Conservation (phyloP, 2,113 vertebrate genomes). For the Oryzias melastigma region DNA sequence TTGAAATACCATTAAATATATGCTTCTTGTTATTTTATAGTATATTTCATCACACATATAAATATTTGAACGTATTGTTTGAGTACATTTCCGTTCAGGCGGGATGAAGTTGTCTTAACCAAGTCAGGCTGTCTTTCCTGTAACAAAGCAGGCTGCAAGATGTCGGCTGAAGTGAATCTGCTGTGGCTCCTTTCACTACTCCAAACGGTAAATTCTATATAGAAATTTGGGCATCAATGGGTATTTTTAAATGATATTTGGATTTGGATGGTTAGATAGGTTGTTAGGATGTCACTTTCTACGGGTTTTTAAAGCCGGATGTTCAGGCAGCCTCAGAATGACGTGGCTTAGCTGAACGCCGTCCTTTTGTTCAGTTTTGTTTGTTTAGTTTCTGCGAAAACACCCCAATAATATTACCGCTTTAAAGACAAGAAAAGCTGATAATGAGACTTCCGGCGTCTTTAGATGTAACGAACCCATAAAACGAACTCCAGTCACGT, state of each 20-base stretch:
- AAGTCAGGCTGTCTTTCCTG: conserved; percentile 32
- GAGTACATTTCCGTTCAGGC: conserved; percentile 10
- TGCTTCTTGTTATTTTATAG: not conserved
- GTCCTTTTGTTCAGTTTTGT: too few species aligned
- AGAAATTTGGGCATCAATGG: not conserved
- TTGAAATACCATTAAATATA: not conserved
- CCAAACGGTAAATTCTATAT: conserved; percentile 80
- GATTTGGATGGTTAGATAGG: not conserved
- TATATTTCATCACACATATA: not conserved
- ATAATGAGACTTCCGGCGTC: too few species aligned
- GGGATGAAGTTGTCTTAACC: not conserved
- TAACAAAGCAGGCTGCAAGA: conserved; percentile 66
- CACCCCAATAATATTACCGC: too few species aligned
- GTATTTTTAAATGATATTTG: not conserved
- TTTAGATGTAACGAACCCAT: too few species aligned
- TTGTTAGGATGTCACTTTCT: not conserved
- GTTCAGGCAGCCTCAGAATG: too few species aligned
- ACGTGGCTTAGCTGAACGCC: too few species aligned
- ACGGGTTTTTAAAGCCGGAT: not conserved
- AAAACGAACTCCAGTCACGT: too few species aligned
- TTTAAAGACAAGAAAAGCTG: too few species aligned
- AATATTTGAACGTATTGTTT: rapidly evolving
- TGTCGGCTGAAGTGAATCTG: conserved; percentile 75
- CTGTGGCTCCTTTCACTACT: conserved; percentile 79
- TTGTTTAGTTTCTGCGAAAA: too few species aligned